Percentiles rank a stretch among this genome's conserved stretches.
Evolutionary conservation across 2,888 invertebrate genomes (phyloP).

Genomic region (Lamellibrachia satsuma): DNA sequence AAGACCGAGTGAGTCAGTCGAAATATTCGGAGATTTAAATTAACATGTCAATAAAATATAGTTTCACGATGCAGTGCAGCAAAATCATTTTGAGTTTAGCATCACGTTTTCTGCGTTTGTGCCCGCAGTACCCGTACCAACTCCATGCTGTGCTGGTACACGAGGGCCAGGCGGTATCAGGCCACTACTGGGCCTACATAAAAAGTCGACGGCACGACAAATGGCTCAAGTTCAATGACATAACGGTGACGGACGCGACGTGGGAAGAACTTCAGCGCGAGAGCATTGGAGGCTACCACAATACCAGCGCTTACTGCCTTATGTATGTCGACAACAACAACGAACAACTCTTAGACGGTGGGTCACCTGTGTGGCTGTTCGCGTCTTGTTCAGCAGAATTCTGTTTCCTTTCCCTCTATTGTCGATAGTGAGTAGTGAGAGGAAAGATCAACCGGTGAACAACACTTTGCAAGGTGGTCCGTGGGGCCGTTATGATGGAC

Average conservation of each 20-base stretch:
- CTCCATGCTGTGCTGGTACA: slow-evolving; percentile 68
- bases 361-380: background rate
- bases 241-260: slow-evolving; percentile 65
- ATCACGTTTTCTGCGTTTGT: slow-evolving; percentile 22
- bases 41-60: too few species aligned
- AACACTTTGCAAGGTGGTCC: too few species aligned
- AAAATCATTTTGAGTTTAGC: too few species aligned
- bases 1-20: too few species aligned
- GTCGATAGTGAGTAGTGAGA: too few species aligned
- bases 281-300: slow-evolving; percentile 67
- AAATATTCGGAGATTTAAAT: too few species aligned
- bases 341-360: slow-evolving; percentile 47
- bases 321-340: slow-evolving; percentile 65
- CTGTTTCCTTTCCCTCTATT: too few species aligned
- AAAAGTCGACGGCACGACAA: slow-evolving; percentile 55
- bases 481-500: too few species aligned
- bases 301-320: slow-evolving; percentile 67
- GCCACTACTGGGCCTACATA: slow-evolving; percentile 69
- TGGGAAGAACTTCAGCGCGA: slow-evolving; percentile 67
- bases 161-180: slow-evolving; percentile 68
- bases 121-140: slow-evolving; percentile 61
- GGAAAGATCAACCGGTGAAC: too few species aligned
- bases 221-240: slow-evolving; percentile 68
- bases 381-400: too few species aligned
- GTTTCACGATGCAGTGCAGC: too few species aligned